Base-by-base conservation (phyloP, 2,888 invertebrate species). In the Embidobia sp. region DNA sequence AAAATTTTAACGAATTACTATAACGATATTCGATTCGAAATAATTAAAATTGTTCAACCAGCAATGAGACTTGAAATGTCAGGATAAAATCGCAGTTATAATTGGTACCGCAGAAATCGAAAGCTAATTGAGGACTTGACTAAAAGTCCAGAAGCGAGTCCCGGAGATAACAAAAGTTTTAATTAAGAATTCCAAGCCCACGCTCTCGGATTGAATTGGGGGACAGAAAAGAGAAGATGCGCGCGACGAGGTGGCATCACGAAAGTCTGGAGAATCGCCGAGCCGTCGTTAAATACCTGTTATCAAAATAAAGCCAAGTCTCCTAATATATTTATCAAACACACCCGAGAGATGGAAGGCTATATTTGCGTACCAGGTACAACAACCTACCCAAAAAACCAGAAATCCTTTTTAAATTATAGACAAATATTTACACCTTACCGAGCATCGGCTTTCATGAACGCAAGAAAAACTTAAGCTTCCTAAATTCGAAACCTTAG, bases 401-500 rank as follows among this genome's bases (percentile, higher is more conserved):
- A n/a, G n/a, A n/a, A n/a, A n/a, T n/a, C n/a, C n/a, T n/a, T n/a
- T n/a, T n/a, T n/a, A n/a, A n/a, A n/a, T n/a, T n/a, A 29, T 82
- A 80, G 84, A 82, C 84, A 85, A 87, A 87, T 86, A 87, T 87
- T 87, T 86, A n/a, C n/a, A n/a, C n/a, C n/a, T n/a, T n/a, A n/a
- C n/a, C n/a, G n/a, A n/a, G n/a, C n/a, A n/a, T n/a, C n/a, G n/a
- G n/a, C n/a, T n/a, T n/a, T n/a, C n/a, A n/a, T n/a, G n/a, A n/a
- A n/a, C n/a, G n/a, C n/a, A n/a, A n/a, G n/a, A n/a, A n/a, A n/a
- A n/a, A n/a, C n/a, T n/a, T n/a, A n/a, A n/a, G n/a, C n/a, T n/a
- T n/a, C n/a, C n/a, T n/a, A n/a, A n/a, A n/a, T n/a, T n/a, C n/a
- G n/a, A n/a, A n/a, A n/a, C n/a, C n/a, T n/a, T n/a, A n/a, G n/a